Evolutionary conservation across 1,140 invertebrate genomes (phyloP).

Genomic region (Plectrocnemia conspersa): DNA sequence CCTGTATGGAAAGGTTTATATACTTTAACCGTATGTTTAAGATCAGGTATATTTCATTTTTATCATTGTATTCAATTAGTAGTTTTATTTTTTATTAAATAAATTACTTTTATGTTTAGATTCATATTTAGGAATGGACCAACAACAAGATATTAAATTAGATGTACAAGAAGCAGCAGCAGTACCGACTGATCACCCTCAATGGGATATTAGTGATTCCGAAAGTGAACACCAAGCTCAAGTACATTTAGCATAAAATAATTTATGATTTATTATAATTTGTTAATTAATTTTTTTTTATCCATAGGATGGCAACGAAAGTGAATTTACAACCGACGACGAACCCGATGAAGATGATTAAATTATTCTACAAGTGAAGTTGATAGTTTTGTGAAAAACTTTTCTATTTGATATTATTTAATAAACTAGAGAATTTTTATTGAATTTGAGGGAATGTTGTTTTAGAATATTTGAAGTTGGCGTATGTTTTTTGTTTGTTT

Average conservation of each 20-base stretch:
- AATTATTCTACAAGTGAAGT: constrained; percentile 19
- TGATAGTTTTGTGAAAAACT: no score
- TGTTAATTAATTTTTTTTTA: constrained; percentile 33
- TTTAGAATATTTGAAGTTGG: no score
- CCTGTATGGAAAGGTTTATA: constrained; percentile 89
- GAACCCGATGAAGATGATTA: constrained; percentile 53
- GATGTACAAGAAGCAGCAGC: constrained; percentile 93
- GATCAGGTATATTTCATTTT: constrained; percentile 57
- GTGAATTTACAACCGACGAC: constrained; percentile 58
- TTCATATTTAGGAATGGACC: constrained; percentile 91
- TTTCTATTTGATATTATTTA: no score
- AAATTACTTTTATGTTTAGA: constrained; percentile 54
- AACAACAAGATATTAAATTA: constrained; percentile 88
- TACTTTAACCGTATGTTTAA: constrained; percentile 88
- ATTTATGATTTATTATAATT: constrained; percentile 18
- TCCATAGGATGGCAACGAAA: constrained; percentile 55
- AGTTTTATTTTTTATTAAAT: neutral
- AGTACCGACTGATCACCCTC: constrained; percentile 84
- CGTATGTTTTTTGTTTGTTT: no score
- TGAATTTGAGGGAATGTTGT: no score
- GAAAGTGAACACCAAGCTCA: constrained; percentile 72
- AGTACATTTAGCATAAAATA: constrained; percentile 36
- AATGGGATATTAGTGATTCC: constrained; percentile 94
- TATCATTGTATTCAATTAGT: constrained; percentile 5
- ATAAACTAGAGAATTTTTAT: no score